Conservation (phyloP, 1,140 invertebrate species). For the Augochlora pura region DNA sequence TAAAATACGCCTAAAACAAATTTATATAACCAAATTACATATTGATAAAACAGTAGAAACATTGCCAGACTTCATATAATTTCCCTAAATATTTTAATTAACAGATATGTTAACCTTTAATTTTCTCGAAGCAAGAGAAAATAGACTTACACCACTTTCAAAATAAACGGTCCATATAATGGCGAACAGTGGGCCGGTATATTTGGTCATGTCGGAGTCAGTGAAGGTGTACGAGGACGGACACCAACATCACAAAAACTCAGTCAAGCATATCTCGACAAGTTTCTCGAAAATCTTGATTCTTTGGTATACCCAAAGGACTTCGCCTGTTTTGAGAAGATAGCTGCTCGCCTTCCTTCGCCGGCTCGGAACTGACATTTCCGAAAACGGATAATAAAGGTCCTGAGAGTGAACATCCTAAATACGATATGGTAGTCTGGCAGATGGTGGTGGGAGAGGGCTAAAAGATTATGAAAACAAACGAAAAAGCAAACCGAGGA, state of each 20-base stretch:
- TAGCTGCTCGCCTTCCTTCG: slow-evolving; percentile 78
- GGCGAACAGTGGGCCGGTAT: slow-evolving; percentile 86
- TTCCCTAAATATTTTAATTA: too few species aligned
- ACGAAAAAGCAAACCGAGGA: neutral
- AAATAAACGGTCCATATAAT: too few species aligned
- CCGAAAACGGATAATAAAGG: slow-evolving; percentile 50
- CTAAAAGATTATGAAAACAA: neutral
- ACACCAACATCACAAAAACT: slow-evolving; percentile 85
- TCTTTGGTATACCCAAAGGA: slow-evolving; percentile 73
- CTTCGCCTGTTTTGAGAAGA: slow-evolving; percentile 72
- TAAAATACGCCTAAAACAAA: too few species aligned
- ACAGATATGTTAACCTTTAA: too few species aligned
- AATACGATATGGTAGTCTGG: neutral
- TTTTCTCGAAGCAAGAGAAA: too few species aligned
- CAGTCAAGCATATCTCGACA: slow-evolving; percentile 84
- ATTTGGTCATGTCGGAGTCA: slow-evolving; percentile 83
- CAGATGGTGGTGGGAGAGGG: neutral
- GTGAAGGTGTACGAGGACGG: slow-evolving; percentile 84
- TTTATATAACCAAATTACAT: too few species aligned
- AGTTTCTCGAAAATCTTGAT: slow-evolving; percentile 81
- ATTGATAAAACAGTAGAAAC: too few species aligned
- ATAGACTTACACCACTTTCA: too few species aligned
- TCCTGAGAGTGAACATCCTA: neutral
- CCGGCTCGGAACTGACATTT: slow-evolving; percentile 78
- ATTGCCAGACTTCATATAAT: too few species aligned